Conservation (phyloP, 2,888 invertebrate species). For the Xiphydria camelus region DNA sequence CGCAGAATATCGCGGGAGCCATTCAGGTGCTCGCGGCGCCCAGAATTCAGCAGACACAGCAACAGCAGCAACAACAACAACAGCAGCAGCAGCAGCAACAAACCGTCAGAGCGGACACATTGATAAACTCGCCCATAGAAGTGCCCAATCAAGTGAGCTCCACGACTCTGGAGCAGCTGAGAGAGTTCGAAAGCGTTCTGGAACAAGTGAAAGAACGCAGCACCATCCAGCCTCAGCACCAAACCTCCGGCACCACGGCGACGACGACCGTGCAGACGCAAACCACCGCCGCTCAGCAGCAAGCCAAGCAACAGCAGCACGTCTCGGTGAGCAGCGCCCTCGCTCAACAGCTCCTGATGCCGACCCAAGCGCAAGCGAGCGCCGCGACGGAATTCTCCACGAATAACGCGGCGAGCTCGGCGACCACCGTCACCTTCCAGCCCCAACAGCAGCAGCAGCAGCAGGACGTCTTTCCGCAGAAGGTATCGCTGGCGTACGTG, state of each 20-base stretch:
- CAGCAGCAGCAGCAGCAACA: slow-evolving; percentile 64
- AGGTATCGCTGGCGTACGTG: slow-evolving; percentile 62
- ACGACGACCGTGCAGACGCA: slow-evolving; percentile 30
- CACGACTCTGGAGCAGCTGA: slow-evolving; percentile 74
- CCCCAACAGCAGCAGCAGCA: too few species aligned
- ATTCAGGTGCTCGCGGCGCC: slow-evolving; percentile 48
- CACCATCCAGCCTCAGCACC: slow-evolving; percentile 62
- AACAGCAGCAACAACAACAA: slow-evolving; percentile 60
- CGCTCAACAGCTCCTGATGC: slow-evolving; percentile 49
- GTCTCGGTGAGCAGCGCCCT: slow-evolving; percentile 38
- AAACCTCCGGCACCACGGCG: slow-evolving; percentile 34
- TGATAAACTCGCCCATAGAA: slow-evolving; percentile 46
- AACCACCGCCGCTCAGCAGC: slow-evolving; percentile 33
- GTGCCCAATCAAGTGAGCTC: slow-evolving; percentile 64
- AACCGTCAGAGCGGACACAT: slow-evolving; percentile 30
- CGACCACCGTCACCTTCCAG: slow-evolving; percentile 38
- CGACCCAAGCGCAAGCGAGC: slow-evolving; percentile 35
- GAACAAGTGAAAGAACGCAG: slow-evolving; percentile 80
- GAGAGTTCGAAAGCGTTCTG: slow-evolving; percentile 80
- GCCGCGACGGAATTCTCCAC: slow-evolving; percentile 43
- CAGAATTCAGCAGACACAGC: slow-evolving; percentile 30
- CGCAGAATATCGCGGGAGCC: slow-evolving; percentile 41
- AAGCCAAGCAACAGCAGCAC: slow-evolving; percentile 32
- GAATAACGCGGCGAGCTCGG: too few species aligned
- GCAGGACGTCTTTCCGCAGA: slow-evolving; percentile 54